Evolutionary conservation across 2,888 invertebrate species (phyloP), one percentile per base, ranked within the genome.

Genomic region (Polyommatus icarus): DNA sequence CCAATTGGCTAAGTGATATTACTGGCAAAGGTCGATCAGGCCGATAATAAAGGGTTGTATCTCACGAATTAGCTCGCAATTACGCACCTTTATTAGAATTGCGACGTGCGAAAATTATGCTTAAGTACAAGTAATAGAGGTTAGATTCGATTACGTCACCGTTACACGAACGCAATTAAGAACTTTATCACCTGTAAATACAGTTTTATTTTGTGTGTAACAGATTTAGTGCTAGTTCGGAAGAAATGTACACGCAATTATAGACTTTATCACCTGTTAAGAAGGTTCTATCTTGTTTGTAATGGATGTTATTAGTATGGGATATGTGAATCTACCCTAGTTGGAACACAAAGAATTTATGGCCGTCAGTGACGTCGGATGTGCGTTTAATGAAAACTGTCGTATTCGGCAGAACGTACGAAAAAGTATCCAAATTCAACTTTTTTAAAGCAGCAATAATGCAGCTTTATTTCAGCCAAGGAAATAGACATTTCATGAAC

Each of bases 1-100:
- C 29, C 67, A 67, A 67, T 67, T 67, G 5, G 15, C 67, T 67
- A 67, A 67, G 67, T 67, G 67, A 67, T 67, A 32, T 67, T 67
- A 67, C 29, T 32, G 32, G 67, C 67, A 67, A 67, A 67, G 67
- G 67, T 67, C 29, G 15, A 67, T 67, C 67, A 10, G 67, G 29
- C 29, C 67, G 29, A 67, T 67, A 67, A 67, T 67, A 67, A 67
- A 67, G 29, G 67, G 67, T 29, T 32, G 67, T 29, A 15, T 67
- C 67, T 67, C 61, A 29, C 29, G 15, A 67, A 67, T 67, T 67
- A 67, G 18, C 67, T 67, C 67, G 29, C 15, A 15, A 67, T 67
- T 67, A 67, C 67, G 67, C 67, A 67, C 67, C 67, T 67, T 67
- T 67, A 67, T 18, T 18, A 67, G 29, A 12, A 20, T 67, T 29